Conservation (phyloP, 2,888 invertebrate genomes). For the Hemaris fuciformis region DNA sequence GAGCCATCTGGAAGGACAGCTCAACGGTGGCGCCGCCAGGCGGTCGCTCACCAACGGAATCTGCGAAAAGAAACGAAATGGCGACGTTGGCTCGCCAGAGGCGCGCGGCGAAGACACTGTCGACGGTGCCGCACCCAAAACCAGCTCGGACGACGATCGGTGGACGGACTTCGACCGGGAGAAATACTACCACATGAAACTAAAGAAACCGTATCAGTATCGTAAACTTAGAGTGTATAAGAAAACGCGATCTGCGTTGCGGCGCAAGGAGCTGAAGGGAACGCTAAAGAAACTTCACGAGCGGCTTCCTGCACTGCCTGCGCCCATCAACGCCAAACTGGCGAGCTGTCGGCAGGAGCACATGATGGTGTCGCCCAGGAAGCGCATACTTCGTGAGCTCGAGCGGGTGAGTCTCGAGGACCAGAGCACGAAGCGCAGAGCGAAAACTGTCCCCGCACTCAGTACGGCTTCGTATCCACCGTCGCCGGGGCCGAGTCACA, state of each 20-base stretch:
- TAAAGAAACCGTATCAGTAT: conserved; percentile 78
- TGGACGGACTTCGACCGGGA: conserved; percentile 66
- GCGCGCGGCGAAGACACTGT: conserved; percentile 51
- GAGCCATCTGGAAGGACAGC: conserved; percentile 40
- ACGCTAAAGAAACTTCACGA: conserved; percentile 65
- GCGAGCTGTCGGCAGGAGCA: conserved; percentile 74
- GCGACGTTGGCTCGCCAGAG: conserved; percentile 50
- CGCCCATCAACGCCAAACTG: conserved; percentile 69
- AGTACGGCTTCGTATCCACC: conserved; percentile 62
- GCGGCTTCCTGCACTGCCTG: conserved; percentile 59
- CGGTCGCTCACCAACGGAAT: conserved; percentile 50
- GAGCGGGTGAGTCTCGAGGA: conserved; percentile 89
- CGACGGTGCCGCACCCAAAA: conserved; percentile 46
- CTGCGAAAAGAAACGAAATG: conserved; percentile 55
- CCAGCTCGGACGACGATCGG: conserved; percentile 50
- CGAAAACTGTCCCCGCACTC: conserved; percentile 70
- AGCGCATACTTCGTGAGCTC: conserved; percentile 90
- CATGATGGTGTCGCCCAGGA: conserved; percentile 89
- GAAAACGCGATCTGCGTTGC: conserved; percentile 61
- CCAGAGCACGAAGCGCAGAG: conserved; percentile 83
- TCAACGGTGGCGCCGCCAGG: conserved; percentile 41
- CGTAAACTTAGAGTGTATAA: conserved; percentile 75
- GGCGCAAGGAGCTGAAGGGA: conserved; percentile 58
- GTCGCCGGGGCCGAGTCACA: conserved; percentile 48
- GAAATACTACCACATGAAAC: conserved; percentile 75